Evolutionary conservation across 1,140 invertebrate species (phyloP).

Genomic region (Pogonomyrmex barbatus): DNA sequence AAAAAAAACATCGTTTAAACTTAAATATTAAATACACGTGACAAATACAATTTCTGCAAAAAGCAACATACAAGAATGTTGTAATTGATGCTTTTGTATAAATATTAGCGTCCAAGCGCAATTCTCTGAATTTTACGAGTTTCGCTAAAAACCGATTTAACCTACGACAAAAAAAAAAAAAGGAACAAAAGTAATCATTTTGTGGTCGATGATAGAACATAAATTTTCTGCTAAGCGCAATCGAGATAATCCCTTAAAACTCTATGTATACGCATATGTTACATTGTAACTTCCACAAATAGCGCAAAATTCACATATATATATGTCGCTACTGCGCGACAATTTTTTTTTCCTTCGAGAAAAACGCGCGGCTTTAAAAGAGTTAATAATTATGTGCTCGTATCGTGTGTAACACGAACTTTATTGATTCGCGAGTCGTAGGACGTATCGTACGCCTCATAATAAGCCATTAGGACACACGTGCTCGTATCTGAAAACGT

Average conservation of each 20-base stretch:
- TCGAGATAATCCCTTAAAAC: slow-evolving; percentile 45
- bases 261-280: slow-evolving; percentile 19
- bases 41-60: not conserved
- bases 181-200: not conserved
- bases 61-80: not conserved
- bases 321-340: slow-evolving; percentile 2
- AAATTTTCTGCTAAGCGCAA: slow-evolving; percentile 42
- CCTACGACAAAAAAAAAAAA: not conserved
- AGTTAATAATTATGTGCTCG: slow-evolving; percentile 58
- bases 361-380: slow-evolving; percentile 50
- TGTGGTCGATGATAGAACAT: slow-evolving; percentile 13
- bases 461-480: slow-evolving; percentile 52
- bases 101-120: not conserved
- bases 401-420: not conserved
- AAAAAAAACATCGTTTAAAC: not conserved
- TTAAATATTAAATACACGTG: not conserved
- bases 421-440: slow-evolving; percentile 48
- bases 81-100: slow-evolving; percentile 19
- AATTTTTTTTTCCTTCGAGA: slow-evolving; percentile 32
- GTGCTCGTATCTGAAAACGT: slow-evolving; percentile 31
- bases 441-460: slow-evolving; percentile 3
- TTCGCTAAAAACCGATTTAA: slow-evolving; percentile 29
- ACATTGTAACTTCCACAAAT: slow-evolving; percentile 22
- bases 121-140: not conserved
- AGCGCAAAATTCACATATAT: slow-evolving; percentile 11